Evolutionary conservation across 2,888 invertebrate species (phyloP).

Genomic region (Shargacucullia verbasci): DNA sequence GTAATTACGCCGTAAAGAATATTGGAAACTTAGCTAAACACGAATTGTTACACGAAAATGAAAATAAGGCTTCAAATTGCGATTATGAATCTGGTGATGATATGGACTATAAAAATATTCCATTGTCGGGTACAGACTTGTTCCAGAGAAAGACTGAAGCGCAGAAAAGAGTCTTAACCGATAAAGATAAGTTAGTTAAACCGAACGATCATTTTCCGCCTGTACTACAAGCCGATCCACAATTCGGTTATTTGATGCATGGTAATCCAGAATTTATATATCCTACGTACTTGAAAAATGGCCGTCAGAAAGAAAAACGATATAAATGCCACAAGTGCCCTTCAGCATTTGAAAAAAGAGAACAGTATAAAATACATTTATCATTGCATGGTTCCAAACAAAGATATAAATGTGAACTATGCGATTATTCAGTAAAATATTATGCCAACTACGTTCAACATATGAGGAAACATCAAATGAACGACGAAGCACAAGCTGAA

Average conservation of each 20-base stretch:
- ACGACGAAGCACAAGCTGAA: constrained; percentile 91
- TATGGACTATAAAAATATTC: constrained; percentile 86
- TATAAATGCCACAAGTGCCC: constrained; percentile 96
- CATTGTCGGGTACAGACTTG: constrained; percentile 91
- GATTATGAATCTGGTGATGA: constrained; percentile 87
- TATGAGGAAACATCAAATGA: constrained; percentile 93
- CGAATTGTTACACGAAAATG: constrained; percentile 87
- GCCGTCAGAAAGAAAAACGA: constrained; percentile 92
- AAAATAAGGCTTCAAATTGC: constrained; percentile 70
- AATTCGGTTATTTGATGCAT: constrained; percentile 91
- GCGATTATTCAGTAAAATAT: constrained; percentile 96
- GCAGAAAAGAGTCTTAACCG: constrained; percentile 83
- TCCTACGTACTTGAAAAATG: constrained; percentile 93
- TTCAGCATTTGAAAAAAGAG: constrained; percentile 95
- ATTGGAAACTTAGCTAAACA: constrained; percentile 91
- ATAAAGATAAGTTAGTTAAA: constrained; percentile 85
- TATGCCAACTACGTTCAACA: constrained; percentile 96
- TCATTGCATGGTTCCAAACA: constrained; percentile 95
- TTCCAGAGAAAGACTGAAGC: constrained; percentile 91
- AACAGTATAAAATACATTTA: constrained; percentile 95
- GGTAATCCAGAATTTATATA: constrained; percentile 94
- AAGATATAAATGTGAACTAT: constrained; percentile 94
- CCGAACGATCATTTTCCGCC: constrained; percentile 88
- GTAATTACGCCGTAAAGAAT: constrained; percentile 92
- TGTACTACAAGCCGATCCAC: constrained; percentile 90